Evolutionary conservation across 2,113 vertebrate species (phyloP).

Genomic region (Galeopterus variegatus): DNA sequence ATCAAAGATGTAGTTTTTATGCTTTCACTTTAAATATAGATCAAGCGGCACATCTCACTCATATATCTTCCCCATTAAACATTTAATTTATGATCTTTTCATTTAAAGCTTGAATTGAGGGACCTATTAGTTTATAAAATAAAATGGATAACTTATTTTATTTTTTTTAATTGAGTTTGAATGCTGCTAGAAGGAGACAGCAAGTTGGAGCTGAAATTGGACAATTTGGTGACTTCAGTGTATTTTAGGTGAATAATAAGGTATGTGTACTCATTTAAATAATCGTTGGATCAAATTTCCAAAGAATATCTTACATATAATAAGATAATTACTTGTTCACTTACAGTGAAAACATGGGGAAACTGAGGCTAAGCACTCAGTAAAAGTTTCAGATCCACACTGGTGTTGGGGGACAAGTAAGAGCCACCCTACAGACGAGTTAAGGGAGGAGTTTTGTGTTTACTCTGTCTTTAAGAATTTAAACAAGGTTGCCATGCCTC

Average conservation of each 20-base stretch:
- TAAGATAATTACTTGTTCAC: conserved; percentile 61
- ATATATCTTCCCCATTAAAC: conserved; percentile 82
- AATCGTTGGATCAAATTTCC: conserved; percentile 64
- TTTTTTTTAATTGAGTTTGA: conserved; percentile 79
- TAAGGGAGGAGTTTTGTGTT: neutral
- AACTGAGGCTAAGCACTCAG: conserved; percentile 45
- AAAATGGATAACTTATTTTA: conserved; percentile 76
- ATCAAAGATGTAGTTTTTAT: conserved; percentile 80
- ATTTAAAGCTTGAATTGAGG: conserved; percentile 82
- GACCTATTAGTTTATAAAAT: conserved; percentile 83
- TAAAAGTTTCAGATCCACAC: neutral
- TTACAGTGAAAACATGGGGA: neutral
- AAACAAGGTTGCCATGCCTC: neutral
- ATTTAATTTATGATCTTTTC: conserved; percentile 87
- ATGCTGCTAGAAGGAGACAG: conserved; percentile 74
- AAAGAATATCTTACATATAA: conserved; percentile 13
- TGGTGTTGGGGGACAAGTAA: neutral
- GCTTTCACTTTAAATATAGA: conserved; percentile 83
- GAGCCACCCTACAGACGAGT: neutral
- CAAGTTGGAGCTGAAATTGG: conserved; percentile 69
- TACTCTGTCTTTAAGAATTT: neutral
- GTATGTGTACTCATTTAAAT: conserved; percentile 74
- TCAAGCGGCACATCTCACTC: conserved; percentile 75
- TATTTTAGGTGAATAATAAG: conserved; percentile 56
- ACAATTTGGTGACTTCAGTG: conserved; percentile 74